Evolutionary conservation across 2,113 vertebrate genomes (phyloP), one percentile per base, ranked within the genome.

Genomic region (Copsychus sechellarum): DNA sequence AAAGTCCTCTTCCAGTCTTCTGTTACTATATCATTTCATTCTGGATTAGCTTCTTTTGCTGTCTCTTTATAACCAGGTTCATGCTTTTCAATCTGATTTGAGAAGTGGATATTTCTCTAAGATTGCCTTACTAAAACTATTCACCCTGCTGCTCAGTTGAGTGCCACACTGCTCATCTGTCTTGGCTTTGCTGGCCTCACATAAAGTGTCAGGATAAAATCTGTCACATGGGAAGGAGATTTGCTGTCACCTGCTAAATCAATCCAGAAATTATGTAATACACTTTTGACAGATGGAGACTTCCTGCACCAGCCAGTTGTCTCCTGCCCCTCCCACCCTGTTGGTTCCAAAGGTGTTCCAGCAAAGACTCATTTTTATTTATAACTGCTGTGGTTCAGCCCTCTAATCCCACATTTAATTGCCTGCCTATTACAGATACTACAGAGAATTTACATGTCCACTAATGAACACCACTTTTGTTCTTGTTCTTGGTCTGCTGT

Each of bases 1-100:
- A 69, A 67, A 90, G 72, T 69, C 70, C 66, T 69, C 69, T 76
- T 53, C 70, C 72, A 90, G 48, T 21, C 64, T 78, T 57, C 72
- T 70, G 38, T 73, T 90, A 70, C 60, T 70, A 7, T 43, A 90
- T 86, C 23, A 88, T 69, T 60, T 94, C 72, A 93, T 93, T 78
- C 83, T 73, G 42, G 56, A 86, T 90, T 76, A 86, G 45, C 61
- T 60, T 53, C 69, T 79, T 87, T 84, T 61, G 58, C 82, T 88
- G 76, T 47, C 82, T 77, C 51, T 94, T 93, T 88, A 86, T 78
- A 94, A 96, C 51, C 56, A 88, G 79, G 81, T 88, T 81, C 74
- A 64, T 78, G 58, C 67, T 83, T 94, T 93, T 67, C 90, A 93
- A 88, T 90, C 82, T 82, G 72, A 88, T 82, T 91, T 83, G 82